phyloP scores from a whole-genome alignment of 2,888 invertebrate species.

The Trypoxylon attenuatum region DNA sequence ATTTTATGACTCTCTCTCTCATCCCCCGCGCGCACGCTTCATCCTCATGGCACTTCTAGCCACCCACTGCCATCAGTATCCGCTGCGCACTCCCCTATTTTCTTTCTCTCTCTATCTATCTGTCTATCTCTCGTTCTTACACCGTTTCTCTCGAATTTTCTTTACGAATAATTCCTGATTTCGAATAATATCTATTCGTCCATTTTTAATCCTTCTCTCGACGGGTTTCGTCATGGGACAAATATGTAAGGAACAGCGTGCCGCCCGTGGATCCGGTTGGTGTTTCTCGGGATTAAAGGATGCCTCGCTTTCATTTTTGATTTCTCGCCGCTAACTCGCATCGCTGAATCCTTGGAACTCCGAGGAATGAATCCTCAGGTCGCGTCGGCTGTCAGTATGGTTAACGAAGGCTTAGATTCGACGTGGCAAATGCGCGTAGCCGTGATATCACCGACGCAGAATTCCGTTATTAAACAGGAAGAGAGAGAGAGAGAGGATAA shows the following conservation, averaged over 20 bases:
- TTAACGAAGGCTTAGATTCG: conserved; percentile 15
- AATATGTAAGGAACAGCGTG: conserved; percentile 28
- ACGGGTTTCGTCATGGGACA: conserved; percentile 34
- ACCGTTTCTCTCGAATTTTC: too few species aligned
- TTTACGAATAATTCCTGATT: too few species aligned
- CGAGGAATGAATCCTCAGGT: background rate
- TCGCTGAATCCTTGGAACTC: too few species aligned
- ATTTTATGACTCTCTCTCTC: conserved; percentile 68
- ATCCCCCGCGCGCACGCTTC: conserved; percentile 20
- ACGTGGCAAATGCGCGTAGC: background rate
- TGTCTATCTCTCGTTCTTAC: too few species aligned
- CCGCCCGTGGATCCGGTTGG: conserved; percentile 20
- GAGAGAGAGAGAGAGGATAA: background rate
- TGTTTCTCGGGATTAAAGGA: conserved; percentile 42
- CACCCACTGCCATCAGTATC: too few species aligned
- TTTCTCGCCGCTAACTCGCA: too few species aligned
- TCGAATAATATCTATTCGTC: too few species aligned
- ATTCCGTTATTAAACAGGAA: background rate
- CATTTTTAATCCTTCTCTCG: too few species aligned
- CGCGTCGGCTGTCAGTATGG: background rate
- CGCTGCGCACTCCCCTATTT: too few species aligned
- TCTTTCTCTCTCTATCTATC: too few species aligned
- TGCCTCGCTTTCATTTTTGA: background rate
- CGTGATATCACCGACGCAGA: background rate
- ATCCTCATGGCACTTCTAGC: too few species aligned